Evolutionary conservation across 2,888 invertebrate species (phyloP).

Genomic region (Cloeon dipterum): DNA sequence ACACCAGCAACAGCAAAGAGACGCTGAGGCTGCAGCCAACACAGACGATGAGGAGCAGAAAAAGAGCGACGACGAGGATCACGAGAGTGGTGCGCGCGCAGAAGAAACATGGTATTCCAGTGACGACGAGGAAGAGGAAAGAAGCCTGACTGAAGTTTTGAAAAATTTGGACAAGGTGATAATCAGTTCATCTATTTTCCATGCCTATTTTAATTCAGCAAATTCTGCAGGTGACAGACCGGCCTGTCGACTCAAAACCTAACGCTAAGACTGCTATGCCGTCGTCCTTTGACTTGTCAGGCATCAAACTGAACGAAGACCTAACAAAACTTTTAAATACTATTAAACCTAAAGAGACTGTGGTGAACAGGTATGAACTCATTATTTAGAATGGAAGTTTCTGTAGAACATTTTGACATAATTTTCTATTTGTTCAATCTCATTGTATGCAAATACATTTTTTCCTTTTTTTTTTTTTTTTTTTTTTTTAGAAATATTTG

Average conservation of each 20-base stretch:
- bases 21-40: slow-evolving; percentile 8
- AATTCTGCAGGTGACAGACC: no score
- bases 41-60: slow-evolving; percentile 8
- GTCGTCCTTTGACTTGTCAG: slow-evolving; percentile 38
- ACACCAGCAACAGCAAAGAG: slow-evolving; percentile 27
- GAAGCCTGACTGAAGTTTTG: slow-evolving; percentile 9
- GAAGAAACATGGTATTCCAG: slow-evolving; percentile 63
- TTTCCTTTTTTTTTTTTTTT: no score
- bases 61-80: slow-evolving; percentile 13
- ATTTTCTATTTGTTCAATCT: no score
- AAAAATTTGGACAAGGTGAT: slow-evolving; percentile 8
- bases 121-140: slow-evolving; percentile 39
- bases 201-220: no score
- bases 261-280: slow-evolving; percentile 1
- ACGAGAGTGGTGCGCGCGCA: slow-evolving; percentile 15
- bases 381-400: no score
- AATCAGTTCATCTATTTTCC: no score
- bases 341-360: no score
- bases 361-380: no score
- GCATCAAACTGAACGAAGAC: slow-evolving; percentile 49
- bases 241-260: no score
- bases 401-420: no score
- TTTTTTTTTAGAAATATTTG: no score
- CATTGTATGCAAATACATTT: no score
- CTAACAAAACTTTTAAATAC: slow-evolving; percentile 37